Evolutionary conservation across 2,113 vertebrate genomes (phyloP), one percentile per base, ranked within the genome.

Genomic region (Pachypanchax playfairii): DNA sequence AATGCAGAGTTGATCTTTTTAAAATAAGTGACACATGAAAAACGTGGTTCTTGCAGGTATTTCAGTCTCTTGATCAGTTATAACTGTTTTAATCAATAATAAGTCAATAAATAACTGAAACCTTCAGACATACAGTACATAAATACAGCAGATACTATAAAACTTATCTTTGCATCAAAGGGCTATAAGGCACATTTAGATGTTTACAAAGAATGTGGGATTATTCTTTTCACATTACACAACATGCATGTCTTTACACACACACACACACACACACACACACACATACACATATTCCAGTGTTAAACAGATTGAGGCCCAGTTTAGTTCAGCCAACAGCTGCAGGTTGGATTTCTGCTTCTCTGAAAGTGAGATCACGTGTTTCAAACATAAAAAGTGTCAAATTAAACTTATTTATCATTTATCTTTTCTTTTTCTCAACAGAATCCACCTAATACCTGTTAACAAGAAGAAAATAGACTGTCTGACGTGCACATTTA

Each of bases 101-200:
- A 15, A 61, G 51, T 41, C 41, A 26, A 73, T 73, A 73, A 73
- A 75, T 70, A 66, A 46, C 35, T 59, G 20, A 51, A 75, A 47
- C 39, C 49, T 12, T 41, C 39, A 47, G 41, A 56, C 29, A 44
- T 24, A 52, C 18, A 70, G 31, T 48, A 75, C 49, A 75, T 59
- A 60, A 22, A 76, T 33, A 65, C 60, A 73, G 42, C 41, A 38
- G 35, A 18, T 46, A 20, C 25, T 59, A 35, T 33, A 44, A 52
- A 57, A 46, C n/a, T 60, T 18, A 56, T 70, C 61, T 73, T 74
- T 39, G 54, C 62, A 73, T 36, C 2, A 4, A 55, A 17, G 52
- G 57, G 46, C 41, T 66, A n/a, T 73, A 85, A 86, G 80, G 80
- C 84, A 85, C 84, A 77, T 75, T 59, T 41, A 72, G 65, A 53